Percentiles rank a stretch among this genome's conserved stretches.
phyloP scores from a whole-genome alignment of 2,113 vertebrate genomes.

The Oryzias celebensis region DNA sequence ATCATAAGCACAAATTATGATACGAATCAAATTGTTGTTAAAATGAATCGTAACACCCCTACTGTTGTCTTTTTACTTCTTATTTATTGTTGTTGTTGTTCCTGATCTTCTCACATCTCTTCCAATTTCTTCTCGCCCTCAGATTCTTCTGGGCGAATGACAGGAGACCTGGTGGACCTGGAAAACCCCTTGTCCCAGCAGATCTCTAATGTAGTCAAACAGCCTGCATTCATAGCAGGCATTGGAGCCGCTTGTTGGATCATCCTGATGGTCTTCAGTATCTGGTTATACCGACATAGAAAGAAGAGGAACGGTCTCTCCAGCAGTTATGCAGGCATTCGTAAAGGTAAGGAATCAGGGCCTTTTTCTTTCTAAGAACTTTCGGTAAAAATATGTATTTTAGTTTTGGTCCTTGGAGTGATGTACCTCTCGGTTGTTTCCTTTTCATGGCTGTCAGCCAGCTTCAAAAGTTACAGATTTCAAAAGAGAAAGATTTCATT shows the following conservation, averaged over 20 bases:
- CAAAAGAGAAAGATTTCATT: not conserved
- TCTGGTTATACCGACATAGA: slow-evolving; percentile 95
- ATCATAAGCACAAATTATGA: too few relatives aligned
- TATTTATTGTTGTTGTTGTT: not conserved
- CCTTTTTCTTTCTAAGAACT: not conserved
- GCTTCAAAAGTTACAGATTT: not conserved
- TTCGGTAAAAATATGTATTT: not conserved
- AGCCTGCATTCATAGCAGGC: slow-evolving; percentile 96
- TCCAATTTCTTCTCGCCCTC: not conserved
- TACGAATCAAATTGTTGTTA: too few relatives aligned
- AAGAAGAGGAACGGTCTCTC: slow-evolving; percentile 93
- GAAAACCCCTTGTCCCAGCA: slow-evolving; percentile 94
- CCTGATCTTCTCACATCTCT: slow-evolving; percentile 10
- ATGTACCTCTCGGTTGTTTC: not conserved
- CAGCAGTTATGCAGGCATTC: slow-evolving; percentile 93
- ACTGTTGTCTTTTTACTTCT: slow-evolving; percentile 1
- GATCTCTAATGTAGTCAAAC: slow-evolving; percentile 96
- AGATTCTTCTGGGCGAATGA: slow-evolving; percentile 91
- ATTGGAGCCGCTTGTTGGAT: slow-evolving; percentile 98
- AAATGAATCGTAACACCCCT: too few relatives aligned
- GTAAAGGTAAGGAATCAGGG: slow-evolving; percentile 83
- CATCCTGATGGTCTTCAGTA: slow-evolving; percentile 97
- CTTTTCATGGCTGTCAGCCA: not conserved
- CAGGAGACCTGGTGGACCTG: slow-evolving; percentile 69
- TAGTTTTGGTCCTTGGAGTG: not conserved